Evolutionary conservation across 35 echinoderm and acorn worm genomes (phyloP), one percentile per base, ranked within the genome.

Genomic region (Patiria miniata): DNA sequence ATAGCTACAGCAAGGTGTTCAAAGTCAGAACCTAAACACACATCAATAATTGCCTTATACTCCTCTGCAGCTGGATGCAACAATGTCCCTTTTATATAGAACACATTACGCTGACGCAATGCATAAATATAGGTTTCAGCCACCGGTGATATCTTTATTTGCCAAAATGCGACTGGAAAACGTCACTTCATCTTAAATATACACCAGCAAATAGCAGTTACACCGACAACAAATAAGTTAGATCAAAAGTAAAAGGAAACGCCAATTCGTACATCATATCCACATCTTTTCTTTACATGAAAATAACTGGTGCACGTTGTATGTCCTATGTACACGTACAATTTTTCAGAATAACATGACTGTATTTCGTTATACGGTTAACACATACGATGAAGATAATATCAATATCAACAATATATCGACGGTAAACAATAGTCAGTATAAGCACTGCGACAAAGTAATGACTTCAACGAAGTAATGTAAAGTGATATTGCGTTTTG

Each of bases 131-230:
- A 47, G 42, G 42, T 0, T 61, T 61, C 18, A 73, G 65, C 34
- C 65, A 73, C 65, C 65, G 65, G 65, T 73, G 65, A 73, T 28
- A 23, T 73, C 65, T 73, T 73, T 73, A 73, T 73, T 73, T 73
- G 65, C 65, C 65, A 73, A 73, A 73, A 26, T 30, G 65, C 34
- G 65, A 73, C 65, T 34, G 34, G 21, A 73, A 73, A 73, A 73
- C 34, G 34, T 73, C 65, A 73, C 65, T 14, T 73, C 65, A 32
- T 28, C 65, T 34, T 30, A 73, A 73, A 73, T 73, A 30, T 73
- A 73, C 65, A 73, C 42, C 42, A 73, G 65, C 65, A 73, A 73
- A 73, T 73, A 73, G 65, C 65, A 73, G 65, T 32, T 26, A 73
- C 65, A 73, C 65, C 65, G 34, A 73, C 65, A 36, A 73, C 29